Evolutionary conservation across 2,113 vertebrate genomes (phyloP).

Genomic region (Ceyx cyanopectus): DNA sequence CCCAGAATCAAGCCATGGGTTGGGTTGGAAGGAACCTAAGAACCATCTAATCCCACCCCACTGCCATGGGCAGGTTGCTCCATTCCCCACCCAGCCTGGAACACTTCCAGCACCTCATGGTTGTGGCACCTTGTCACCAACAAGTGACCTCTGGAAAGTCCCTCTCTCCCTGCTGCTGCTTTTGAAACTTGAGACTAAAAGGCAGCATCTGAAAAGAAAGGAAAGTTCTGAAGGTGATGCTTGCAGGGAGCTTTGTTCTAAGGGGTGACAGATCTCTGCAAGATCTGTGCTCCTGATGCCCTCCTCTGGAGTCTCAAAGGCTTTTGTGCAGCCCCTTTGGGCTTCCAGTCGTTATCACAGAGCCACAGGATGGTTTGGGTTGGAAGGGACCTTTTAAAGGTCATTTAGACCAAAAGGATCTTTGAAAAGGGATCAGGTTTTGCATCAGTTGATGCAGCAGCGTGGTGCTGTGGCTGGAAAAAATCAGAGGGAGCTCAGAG

Average conservation of each 20-base stretch:
- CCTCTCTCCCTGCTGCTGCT: background rate
- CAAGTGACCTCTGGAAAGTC: background rate
- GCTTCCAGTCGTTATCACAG: background rate
- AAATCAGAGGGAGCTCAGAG: background rate
- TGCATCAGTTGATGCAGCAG: background rate
- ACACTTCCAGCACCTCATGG: background rate
- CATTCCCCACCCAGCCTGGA: fast-evolving
- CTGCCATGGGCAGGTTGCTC: fast-evolving
- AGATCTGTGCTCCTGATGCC: background rate
- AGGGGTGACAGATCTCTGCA: background rate
- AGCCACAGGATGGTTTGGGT: background rate
- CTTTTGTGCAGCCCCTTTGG: background rate
- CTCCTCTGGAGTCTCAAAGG: background rate
- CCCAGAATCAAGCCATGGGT: background rate
- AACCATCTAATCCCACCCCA: fast-evolving
- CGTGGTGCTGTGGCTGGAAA: background rate
- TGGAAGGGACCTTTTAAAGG: background rate
- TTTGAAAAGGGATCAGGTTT: background rate
- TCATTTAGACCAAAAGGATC: background rate
- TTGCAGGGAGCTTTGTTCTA: background rate
- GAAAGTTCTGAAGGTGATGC: background rate
- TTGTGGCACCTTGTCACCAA: background rate
- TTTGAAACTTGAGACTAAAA: background rate
- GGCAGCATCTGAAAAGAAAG: background rate
- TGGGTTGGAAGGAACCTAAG: background rate